Evolutionary conservation across 2,888 invertebrate species (phyloP), one percentile per base, ranked within the genome.

Genomic region (Saturnia japonica): DNA sequence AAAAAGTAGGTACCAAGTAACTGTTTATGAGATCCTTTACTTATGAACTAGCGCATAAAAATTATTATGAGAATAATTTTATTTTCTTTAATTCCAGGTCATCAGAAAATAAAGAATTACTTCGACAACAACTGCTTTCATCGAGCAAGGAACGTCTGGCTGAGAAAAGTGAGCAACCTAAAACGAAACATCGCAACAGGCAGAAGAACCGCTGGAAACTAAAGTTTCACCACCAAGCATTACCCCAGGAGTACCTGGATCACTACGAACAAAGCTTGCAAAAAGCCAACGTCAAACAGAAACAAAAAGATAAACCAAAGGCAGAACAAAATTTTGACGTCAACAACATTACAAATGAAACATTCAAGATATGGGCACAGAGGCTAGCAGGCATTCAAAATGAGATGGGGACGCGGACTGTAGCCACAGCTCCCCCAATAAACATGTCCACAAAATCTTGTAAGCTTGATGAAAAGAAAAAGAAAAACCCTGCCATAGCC

Each of bases 181-280:
- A 89, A 73, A 85, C 82, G 68, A 92, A 91, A 77, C 90, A 86
- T 76, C 83, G 94, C 54, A 91, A 83, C 79, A 90, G 96, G n/a
- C 94, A 96, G 82, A 95, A 95, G 86, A 96, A 96, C 66, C 91
- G 96, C 78, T 95, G 96, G 94, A 97, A 97, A 86, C 92, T 97
- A 68, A 96, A 97, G 84, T 97, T 97, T 85, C 97, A 97, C 80
- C 97, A 97, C 84, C 97, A 97, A 85, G 97, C 97, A 0, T 85
- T 97, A 71, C 97, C 97, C 0, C 96, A 96, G 22, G 97, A 97
- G 84, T 97, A 97, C 83, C 94, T 97, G 70, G 96, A 96, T 80
- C 97, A 97, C 83, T 97, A 97, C 91, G 96, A 97, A 86, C 96
- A 96, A 69, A 95, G 96, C 9, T 89, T 96, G 70, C 95, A 95